Base-by-base conservation (phyloP, 2,888 invertebrate genomes). In the Athalia cordata region DNA sequence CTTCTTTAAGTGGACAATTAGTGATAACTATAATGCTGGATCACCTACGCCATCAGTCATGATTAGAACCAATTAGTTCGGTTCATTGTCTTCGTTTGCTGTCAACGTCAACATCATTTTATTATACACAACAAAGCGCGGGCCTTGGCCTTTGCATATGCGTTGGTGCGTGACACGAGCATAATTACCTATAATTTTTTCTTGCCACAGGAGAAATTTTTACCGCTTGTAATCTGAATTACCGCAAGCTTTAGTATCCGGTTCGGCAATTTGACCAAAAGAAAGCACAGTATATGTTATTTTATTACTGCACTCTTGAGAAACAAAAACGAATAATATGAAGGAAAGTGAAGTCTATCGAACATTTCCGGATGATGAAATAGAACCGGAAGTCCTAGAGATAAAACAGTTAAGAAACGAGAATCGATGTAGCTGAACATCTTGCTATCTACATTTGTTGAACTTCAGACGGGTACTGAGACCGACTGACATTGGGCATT, bases 401-500 rank as follows among this genome's bases (percentile, higher is more conserved):
- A n/a, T 57, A 45, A 70, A 57, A 57, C 45, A 57, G 43, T 45
- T 57, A n/a, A 59, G 59, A 59, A 45, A 72, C 57, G 72, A 47
- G 9, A 15, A 72, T 57, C 57, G 72, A 72, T 57, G 52, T 13
- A 4, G 59, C 45, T 57, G 57, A 11, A 57, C 45, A 13, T 72
- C 59, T 70, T 13, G 11, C n/a, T 13, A 47, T 47, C 57, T 45
- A 59, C 72, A 47, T 72, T 72, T 72, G 72, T 72, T 72, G 57
- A 72, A 72, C 72, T 59, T 72, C 72, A 29, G 4, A 13, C 47
- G 43, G 50, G 15, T n/a, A 47, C 59, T 59, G 57, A 59, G 47
- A 49, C 13, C 15, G 52, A 57, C 43, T 13, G 6, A 57, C 13
- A 5, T 70, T 57, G 13, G 1, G 43, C 9, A 72, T 15, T 57